Evolutionary conservation across 2,888 invertebrate genomes (phyloP), one percentile per base, ranked within the genome.

Genomic region (Andricus quercusramuli): DNA sequence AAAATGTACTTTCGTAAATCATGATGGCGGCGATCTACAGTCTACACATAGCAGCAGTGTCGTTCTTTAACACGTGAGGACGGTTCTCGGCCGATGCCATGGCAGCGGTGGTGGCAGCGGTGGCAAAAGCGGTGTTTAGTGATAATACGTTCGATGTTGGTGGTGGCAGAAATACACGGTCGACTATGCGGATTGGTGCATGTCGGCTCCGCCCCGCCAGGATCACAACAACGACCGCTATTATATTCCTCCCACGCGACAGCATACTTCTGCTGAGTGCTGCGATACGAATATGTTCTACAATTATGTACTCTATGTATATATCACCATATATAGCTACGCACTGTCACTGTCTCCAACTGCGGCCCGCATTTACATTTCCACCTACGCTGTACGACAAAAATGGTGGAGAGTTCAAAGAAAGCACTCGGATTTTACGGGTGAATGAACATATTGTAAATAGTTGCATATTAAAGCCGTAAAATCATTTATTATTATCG

Each of bases 221-320:
- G 85, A 89, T 89, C 88, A 85, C 88, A 89, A 90, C 89, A 89
- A 90, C 88, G 85, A 88, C 88, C 84, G 83, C 89, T 90, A 89
- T 90, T 90, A 90, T 89, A 88, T 89, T 89, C 88, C 90, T 89
- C 89, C 90, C 89, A 89, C 90, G 88, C 90, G 87, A 85, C 87
- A 86, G 81, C 80, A 77, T 77, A 80, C 29, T 67, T 47, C 41
- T 77, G 67, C 78, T 77, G 59, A 70, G 77, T 77, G 67, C 78
- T 77, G 59, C 70, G 77, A 83, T 77, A 64, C 77, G 65, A 83
- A 82, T 81, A 81, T 79, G 51, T 70, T 51, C 11, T 56, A 74
- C 32, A 2, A n/a, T n/a, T 74, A 47, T n/a, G 11, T 9, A 56
- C 29, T 74, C 25, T 51, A 25, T 70, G 20, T 25, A 22, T 56